These are phyloP conservation scores for Pristionchus japonicus DNA, from an alignment of 2,888 invertebrate genomes.

Conservation along the genomic window DNA sequence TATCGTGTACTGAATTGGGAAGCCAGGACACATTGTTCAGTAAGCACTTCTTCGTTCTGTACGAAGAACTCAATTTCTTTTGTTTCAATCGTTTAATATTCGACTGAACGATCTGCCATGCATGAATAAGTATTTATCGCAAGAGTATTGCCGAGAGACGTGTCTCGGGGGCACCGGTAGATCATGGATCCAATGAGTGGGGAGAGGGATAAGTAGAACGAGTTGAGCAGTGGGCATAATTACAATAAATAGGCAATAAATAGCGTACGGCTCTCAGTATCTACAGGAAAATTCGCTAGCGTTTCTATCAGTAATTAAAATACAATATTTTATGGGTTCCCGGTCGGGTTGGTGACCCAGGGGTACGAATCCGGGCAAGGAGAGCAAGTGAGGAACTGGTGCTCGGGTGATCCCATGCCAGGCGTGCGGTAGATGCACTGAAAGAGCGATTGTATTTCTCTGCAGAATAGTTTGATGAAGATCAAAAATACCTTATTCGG, in stretches of 20 bases:
- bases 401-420: conserved; percentile 58
- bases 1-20: no score
- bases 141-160: background rate
- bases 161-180: background rate
- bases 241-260: background rate
- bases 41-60: background rate
- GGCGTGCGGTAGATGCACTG: conserved; percentile 71
- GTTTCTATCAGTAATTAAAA: background rate
- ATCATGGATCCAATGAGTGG: conserved; percentile 15
- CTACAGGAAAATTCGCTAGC: background rate
- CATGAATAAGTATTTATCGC: background rate
- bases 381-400: conserved; percentile 70
- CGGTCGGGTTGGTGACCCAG: conserved; percentile 68
- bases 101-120: background rate
- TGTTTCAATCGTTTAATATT: no score
- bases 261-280: background rate
- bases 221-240: background rate
- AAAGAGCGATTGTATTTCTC: background rate
- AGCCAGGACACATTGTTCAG: no score
- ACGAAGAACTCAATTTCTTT: background rate
- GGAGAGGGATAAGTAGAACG: background rate
- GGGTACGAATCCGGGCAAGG: conserved; percentile 70
- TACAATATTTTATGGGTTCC: conserved; percentile 34
- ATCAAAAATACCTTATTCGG: conserved; percentile 62
- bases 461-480: no score